Conservation (phyloP, 2,888 invertebrate genomes). For the Mystacides longicornis region DNA sequence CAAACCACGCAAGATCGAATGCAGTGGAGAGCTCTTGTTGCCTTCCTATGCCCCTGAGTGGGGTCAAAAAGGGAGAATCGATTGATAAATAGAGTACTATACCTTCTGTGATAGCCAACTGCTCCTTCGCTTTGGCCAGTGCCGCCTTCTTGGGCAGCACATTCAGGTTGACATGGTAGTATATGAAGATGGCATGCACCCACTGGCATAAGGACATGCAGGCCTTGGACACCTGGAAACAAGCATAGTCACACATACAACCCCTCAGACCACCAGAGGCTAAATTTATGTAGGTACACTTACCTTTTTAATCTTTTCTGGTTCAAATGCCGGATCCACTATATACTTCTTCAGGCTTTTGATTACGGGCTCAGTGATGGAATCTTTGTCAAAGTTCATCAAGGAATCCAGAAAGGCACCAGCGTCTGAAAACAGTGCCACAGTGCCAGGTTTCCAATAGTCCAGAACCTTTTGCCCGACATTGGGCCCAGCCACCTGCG, state of each 20-base stretch:
- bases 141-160: slow-evolving; percentile 82
- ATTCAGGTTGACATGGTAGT: slow-evolving; percentile 73
- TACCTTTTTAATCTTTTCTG: slow-evolving; percentile 65
- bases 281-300: too few species aligned
- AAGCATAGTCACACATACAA: too few species aligned
- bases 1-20: too few species aligned
- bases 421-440: slow-evolving; percentile 72
- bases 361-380: slow-evolving; percentile 73
- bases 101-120: slow-evolving; percentile 68
- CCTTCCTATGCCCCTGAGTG: too few species aligned
- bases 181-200: slow-evolving; percentile 86
- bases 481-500: slow-evolving; percentile 8
- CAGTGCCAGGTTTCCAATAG: slow-evolving; percentile 84
- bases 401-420: slow-evolving; percentile 73
- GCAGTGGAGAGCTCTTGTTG: too few species aligned
- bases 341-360: slow-evolving; percentile 73
- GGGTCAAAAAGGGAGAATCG: too few species aligned
- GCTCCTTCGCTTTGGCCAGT: slow-evolving; percentile 69
- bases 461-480: slow-evolving; percentile 75
- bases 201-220: slow-evolving; percentile 90
- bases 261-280: too few species aligned
- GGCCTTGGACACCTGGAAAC: slow-evolving; percentile 66
- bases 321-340: slow-evolving; percentile 71
- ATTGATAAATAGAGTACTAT: too few species aligned
- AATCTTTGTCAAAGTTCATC: slow-evolving; percentile 80